Evolutionary conservation across 2,113 vertebrate species (phyloP).

Genomic region (Mesitornis unicolor): DNA sequence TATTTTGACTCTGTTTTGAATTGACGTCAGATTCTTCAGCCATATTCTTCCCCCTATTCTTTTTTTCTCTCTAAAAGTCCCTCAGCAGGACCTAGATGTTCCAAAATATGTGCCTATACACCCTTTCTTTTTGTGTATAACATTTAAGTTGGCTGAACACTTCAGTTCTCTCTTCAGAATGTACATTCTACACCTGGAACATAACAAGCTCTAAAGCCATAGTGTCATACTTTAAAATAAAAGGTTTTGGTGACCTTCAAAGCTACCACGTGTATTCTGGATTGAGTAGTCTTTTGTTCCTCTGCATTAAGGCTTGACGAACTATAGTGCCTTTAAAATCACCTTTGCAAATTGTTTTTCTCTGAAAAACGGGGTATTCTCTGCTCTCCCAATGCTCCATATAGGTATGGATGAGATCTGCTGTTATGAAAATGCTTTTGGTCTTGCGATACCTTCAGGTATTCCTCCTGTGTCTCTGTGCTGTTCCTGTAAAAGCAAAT

Average conservation of each 20-base stretch:
- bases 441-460: neutral
- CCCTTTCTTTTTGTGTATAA: neutral
- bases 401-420: neutral
- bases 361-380: neutral
- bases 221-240: neutral
- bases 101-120: accelerated
- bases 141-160: neutral
- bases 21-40: neutral
- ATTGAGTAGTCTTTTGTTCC: neutral
- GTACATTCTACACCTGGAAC: neutral
- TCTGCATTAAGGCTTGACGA: neutral
- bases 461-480: neutral
- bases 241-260: neutral
- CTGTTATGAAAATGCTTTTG: neutral
- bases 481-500: neutral
- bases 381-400: neutral
- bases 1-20: neutral
- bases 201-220: neutral
- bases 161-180: neutral
- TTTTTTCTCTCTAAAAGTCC: neutral
- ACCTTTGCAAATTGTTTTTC: neutral
- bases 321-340: neutral
- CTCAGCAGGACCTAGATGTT: neutral
- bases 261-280: neutral
- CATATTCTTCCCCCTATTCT: neutral